phyloP scores from a whole-genome alignment of 2,888 invertebrate genomes.

The Acanthococcus lagerstroemiae region DNA sequence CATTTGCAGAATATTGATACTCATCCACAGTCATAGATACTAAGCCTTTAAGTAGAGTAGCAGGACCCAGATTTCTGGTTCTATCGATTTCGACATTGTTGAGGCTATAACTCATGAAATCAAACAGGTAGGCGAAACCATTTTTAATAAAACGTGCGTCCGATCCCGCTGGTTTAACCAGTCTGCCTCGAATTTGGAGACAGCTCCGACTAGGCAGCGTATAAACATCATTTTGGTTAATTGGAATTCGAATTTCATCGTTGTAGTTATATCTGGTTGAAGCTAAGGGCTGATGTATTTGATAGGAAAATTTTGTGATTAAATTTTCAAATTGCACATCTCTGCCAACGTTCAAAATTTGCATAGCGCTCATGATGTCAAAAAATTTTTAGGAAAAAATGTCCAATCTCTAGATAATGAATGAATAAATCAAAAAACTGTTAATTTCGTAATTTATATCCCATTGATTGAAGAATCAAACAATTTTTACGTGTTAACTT shows the following conservation, averaged over 20 bases:
- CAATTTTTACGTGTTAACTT: too few species aligned
- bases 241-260: not conserved
- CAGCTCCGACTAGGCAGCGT: not conserved
- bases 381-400: too few species aligned
- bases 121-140: too few species aligned
- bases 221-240: not conserved
- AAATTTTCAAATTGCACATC: not conserved
- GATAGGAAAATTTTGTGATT: not conserved
- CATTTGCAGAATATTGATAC: not conserved
- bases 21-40: not conserved
- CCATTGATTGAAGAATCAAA: not conserved
- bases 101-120: too few species aligned
- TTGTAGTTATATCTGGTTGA: not conserved
- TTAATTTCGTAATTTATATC: not conserved
- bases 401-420: too few species aligned
- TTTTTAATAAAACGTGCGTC: not conserved
- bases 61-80: not conserved
- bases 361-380: too few species aligned
- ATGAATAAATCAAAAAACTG: not conserved
- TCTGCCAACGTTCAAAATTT: not conserved
- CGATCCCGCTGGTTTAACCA: not conserved
- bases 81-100: not conserved
- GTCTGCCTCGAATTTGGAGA: not conserved
- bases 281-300: not conserved
- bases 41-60: not conserved